A percentile compares a stretch with the other conserved stretches of the same genome.
Conservation (phyloP, 2,888 invertebrate species). For the Chironomus tentans region DNA sequence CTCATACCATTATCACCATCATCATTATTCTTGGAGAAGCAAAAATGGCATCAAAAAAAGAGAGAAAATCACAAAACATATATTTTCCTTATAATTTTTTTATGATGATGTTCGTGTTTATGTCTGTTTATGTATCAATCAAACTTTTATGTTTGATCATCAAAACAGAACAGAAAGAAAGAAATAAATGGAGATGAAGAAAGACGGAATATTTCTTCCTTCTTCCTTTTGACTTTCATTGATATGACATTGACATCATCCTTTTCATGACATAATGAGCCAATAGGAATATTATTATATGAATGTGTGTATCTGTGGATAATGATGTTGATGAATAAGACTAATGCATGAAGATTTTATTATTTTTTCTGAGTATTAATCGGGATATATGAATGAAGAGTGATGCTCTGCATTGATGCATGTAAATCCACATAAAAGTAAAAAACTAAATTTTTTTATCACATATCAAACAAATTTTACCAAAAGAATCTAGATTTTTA, state of each 20-base stretch:
- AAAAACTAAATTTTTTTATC: no score
- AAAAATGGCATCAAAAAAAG: background rate
- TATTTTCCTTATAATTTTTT: background rate
- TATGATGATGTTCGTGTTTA: conserved; percentile 26
- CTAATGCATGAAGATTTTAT: no score
- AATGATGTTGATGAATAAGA: background rate
- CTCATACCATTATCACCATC: background rate
- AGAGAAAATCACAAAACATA: background rate
- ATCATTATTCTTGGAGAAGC: background rate
- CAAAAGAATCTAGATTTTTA: no score
- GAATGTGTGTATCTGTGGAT: background rate
- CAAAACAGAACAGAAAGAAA: background rate
- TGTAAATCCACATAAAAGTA: no score
- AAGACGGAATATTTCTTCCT: background rate
- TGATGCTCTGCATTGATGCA: no score
- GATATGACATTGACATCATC: background rate
- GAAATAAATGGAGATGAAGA: no score
- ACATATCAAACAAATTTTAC: no score
- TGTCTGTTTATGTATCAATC: conserved; percentile 26
- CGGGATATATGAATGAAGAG: no score
- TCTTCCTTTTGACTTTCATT: background rate
- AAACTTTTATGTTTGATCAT: conserved; percentile 19
- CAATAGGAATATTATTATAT: background rate
- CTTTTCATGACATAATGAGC: background rate
- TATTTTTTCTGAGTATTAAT: no score